Base-by-base conservation (phyloP, 2,888 invertebrate species). In the Dynastes tityus region DNA sequence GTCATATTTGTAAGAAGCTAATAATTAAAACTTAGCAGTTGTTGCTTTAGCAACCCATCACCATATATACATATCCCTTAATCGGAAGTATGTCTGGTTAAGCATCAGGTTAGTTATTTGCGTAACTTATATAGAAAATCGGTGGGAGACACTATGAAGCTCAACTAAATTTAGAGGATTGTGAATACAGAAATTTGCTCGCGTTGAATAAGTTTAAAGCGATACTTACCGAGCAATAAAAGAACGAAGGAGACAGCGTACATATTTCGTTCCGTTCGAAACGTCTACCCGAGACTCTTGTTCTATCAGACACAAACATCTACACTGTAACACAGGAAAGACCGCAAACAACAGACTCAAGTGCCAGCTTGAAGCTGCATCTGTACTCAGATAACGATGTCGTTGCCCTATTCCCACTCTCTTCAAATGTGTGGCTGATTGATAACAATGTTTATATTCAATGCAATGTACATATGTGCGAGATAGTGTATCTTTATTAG, bases 321-420 rank as follows among this genome's bases (percentile, higher is more conserved):
- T 74, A 78, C 78, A 29, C 63, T 64, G 37, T 16, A 32, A 55
- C 78, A 78, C 78, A 68, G 55, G 73, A 78, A 67, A 55, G 51
- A 40, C 65, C 75, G 61, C 27, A 32, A 63, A 58, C 29, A 53
- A 37, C 78, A 75, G 68, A 27, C 67, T 11, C 45, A 49, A 78
- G 49, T 51, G 40, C 70, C 27, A 64, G 70, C 29, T 37, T n/a
- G 27, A 40, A 37, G 78, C 78, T 22, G 55, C 55, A 58, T 58
- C 55, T 79, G 76, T 76, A 63, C 27, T 63, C 29, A 76, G 79
- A 79, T 79, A 79, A 79, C 63, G 55, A 79, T 76, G 79, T 79
- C 79, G 79, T 79, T 79, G 79, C 79, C 79, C 79, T 76, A 76
- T 70, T 71, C 73, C 61, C 79, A 45, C 76, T 76, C 76, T 77